Conservation (phyloP, 64 coral and sea anemone genomes). For the Orbicella faveolata region DNA sequence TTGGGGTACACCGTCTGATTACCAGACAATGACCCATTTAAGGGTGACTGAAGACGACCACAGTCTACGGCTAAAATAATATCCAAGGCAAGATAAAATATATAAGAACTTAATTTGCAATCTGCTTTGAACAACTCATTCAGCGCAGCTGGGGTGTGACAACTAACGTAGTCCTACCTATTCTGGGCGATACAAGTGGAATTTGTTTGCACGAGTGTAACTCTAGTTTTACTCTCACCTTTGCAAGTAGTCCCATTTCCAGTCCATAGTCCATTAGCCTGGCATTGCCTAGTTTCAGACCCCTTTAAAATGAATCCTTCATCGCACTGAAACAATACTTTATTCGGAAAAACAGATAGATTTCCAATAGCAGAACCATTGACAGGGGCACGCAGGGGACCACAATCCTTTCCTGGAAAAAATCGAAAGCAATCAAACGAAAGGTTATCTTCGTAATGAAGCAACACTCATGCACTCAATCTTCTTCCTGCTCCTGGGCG, state of each 20-base stretch:
- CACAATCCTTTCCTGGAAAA: constrained; percentile 35
- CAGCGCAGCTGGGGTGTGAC: too few species aligned
- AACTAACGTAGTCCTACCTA: too few species aligned
- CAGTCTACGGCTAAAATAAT: constrained; percentile 29
- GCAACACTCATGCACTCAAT: too few species aligned
- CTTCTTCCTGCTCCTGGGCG: too few species aligned
- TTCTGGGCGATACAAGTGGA: neutral
- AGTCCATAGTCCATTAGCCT: constrained; percentile 39
- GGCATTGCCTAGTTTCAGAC: constrained; percentile 23
- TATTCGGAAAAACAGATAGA: constrained; percentile 39
- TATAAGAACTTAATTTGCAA: neutral
- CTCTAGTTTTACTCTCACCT: neutral
- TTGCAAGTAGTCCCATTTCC: constrained; percentile 26
- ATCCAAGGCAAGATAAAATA: neutral
- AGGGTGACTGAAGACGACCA: neutral
- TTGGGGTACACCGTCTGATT: constrained; percentile 10
- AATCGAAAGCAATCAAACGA: neutral
- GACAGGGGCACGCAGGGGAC: constrained; percentile 21
- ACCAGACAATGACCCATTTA: neutral
- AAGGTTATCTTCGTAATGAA: too few species aligned
- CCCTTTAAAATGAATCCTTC: constrained; percentile 24
- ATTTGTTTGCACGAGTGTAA: neutral
- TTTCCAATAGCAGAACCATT: constrained; percentile 53
- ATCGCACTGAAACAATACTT: neutral
- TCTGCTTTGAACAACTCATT: neutral